Evolutionary conservation across 1,140 invertebrate species (phyloP), one percentile per base, ranked within the genome.

Genomic region (Araneus ventricosus): DNA sequence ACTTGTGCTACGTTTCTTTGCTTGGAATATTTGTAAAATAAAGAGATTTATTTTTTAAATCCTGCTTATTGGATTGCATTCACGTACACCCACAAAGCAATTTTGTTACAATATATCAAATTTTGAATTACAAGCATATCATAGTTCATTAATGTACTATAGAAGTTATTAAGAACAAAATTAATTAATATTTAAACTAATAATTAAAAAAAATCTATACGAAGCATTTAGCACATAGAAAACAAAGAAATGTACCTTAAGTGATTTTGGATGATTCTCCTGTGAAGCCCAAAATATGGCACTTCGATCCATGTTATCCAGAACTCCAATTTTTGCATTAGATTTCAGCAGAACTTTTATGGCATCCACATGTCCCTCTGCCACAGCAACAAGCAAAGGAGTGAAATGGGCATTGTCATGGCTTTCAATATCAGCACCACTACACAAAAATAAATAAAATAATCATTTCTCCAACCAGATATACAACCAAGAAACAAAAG

Each of bases 341-440:
- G 94, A 95, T 82, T 95, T 93, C 8, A 96, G 89, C 41, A 96
- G 93, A 5, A 94, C 70, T 90, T 95, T 94, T 8, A 95, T 94
- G 7, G 95, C 94, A 4, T 95, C 94, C 5, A 94, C 94, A 92
- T 95, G 95, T 45, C 96, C 96, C 80, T 95, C 94, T 24, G 94
- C 94, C 24, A 95, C 95, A 22, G 96, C 95, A 90, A 95, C 92
- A 75, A 96, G 92, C 20, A 96, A 93, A 6, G 96, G 95, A 20
- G 95, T 98, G 94, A 95, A 96, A 94, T 95, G 95, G 90, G 96
- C 95, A 90, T 95, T 95, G 94, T 96, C 95, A n/a, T 94, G 86
- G 8, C 94, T 93, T 85, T 96, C 95, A 45, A 96, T 94, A 39
- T 94, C 87, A 6, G 95, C 95, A 45, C 95, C 95, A 88, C 95